Evolutionary conservation across 2,113 vertebrate species (phyloP), one percentile per base, ranked within the genome.

Genomic region (Hystrix cristata): DNA sequence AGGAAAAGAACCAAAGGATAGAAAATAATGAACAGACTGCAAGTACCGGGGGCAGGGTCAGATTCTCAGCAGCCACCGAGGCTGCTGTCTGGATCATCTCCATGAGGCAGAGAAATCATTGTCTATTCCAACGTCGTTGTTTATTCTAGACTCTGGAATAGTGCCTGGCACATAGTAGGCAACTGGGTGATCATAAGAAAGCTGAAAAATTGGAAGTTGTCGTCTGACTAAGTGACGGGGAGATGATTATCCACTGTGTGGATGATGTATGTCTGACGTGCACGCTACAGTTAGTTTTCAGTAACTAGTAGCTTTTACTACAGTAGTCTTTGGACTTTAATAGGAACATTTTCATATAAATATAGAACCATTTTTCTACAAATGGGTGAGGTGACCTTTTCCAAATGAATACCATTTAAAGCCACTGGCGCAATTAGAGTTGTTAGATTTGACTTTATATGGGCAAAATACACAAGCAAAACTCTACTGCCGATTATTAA

Each of bases 321-420:
- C 64, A 79, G n/a, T 1, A 11, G 14, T 67, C 78, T 80, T 34
- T n/a, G 79, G 25, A 38, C 69, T 87, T 89, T 87, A 60, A 57
- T 60, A 60, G 48, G 85, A 82, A 80, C 1, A n/a, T 59, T 79
- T 55, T 53, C 76, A 34, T 55, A 34, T 16, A 90, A 80, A 78
- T 38, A 82, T 53, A 67, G 53, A 89, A 51, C 34, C 29, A 31
- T 84, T 87, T 90, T 12, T 91, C 7, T 89, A 29, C 16, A 78
- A 65, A 48, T 87, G 18, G 10, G 3, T 86, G n/a, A 84, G 51
- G 74, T 97, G 74, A 60, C 48, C 67, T 86, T 91, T 81, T 27
- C 71, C 38, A 89, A 79, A 57, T 92, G 82, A 64, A 19, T 92
- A 31, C 88, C 43, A 67, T 48, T 85, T 71, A 84, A 59, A 80